A percentile compares a stretch with the other conserved stretches of the same genome.
These are phyloP conservation scores for Spisula solida DNA, from an alignment of 2,888 invertebrate species.

Conservation along the genomic window DNA sequence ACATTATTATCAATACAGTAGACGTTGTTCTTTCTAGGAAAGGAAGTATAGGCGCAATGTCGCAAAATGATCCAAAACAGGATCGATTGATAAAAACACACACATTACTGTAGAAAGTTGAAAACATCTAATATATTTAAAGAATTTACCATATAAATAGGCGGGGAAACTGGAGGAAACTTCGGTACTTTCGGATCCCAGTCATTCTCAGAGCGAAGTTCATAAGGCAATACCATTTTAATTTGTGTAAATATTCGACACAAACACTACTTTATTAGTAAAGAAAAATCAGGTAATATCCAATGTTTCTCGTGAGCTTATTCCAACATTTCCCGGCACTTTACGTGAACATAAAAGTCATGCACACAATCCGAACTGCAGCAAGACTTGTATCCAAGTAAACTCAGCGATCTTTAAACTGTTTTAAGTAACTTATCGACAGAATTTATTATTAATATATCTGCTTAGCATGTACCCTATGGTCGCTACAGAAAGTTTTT, in stretches of 20 bases:
- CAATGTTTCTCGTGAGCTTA: not conserved
- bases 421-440: slow-evolving; percentile 15
- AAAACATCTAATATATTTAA: not conserved
- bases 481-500: slow-evolving; percentile 6
- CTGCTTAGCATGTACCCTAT: not conserved
- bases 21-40: too few species aligned
- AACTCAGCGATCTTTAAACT: not conserved
- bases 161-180: slow-evolving; percentile 68
- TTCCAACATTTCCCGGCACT: not conserved
- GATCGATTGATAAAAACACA: too few species aligned
- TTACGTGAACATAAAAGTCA: not conserved
- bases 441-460: not conserved
- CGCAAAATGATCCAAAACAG: too few species aligned
- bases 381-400: not conserved
- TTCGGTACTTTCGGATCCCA: slow-evolving; percentile 64
- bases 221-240: slow-evolving; percentile 66
- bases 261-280: not conserved
- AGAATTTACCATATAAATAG: slow-evolving; percentile 66
- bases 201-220: slow-evolving; percentile 64
- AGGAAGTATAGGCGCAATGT: too few species aligned
- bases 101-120: too few species aligned
- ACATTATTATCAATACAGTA: too few species aligned
- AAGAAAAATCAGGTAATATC: not conserved
- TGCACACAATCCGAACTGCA: not conserved
- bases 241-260: not conserved